Evolutionary conservation across 2,797 vertebrate genomes (phyloP).

Genomic region (Morelia viridis): DNA sequence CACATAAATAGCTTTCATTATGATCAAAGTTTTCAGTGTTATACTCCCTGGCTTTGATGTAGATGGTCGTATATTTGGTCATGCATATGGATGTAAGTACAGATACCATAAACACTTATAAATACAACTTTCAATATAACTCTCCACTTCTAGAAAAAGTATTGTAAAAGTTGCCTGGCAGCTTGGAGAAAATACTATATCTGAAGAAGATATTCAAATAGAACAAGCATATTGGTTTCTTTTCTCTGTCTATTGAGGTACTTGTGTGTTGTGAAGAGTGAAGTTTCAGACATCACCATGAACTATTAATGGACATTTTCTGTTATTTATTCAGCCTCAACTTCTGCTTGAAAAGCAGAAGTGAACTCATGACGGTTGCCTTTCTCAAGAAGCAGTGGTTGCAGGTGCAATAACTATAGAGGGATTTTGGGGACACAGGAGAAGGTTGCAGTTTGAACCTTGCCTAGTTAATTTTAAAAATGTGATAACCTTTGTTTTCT

Average conservation of each 20-base stretch:
- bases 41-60: background rate
- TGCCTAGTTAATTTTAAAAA: background rate
- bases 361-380: background rate
- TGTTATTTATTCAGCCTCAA: background rate
- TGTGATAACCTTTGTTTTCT: background rate
- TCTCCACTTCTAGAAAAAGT: background rate
- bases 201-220: background rate
- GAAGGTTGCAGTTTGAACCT: background rate
- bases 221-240: too few species aligned
- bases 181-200: background rate
- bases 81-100: background rate
- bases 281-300: background rate
- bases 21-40: background rate
- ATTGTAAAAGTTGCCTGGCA: background rate
- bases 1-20: background rate
- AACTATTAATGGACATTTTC: background rate
- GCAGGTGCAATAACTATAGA: conserved; percentile 3
- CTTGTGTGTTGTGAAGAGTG: background rate
- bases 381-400: background rate
- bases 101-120: background rate
- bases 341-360: conserved; percentile 32
- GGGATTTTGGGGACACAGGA: background rate
- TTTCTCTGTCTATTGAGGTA: background rate
- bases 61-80: background rate
- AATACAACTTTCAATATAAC: background rate